phyloP scores from a whole-genome alignment of 2,888 invertebrate genomes.

The Oligia latruncula region DNA sequence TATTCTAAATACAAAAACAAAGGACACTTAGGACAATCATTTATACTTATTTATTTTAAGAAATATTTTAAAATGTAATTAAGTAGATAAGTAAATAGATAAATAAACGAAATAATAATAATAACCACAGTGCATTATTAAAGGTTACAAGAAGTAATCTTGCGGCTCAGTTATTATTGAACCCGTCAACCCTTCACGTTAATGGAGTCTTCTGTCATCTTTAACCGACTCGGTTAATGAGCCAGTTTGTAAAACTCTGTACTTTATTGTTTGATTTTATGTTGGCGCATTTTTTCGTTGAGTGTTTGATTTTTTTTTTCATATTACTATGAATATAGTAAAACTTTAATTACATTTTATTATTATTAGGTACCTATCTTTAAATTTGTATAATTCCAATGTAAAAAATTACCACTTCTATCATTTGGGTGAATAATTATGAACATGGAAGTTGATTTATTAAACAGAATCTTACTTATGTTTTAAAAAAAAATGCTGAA shows the following conservation, averaged over 20 bases:
- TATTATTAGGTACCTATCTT: too few species aligned
- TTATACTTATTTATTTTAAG: too few species aligned
- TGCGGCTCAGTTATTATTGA: constrained; percentile 79
- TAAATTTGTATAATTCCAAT: not conserved
- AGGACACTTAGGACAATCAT: too few species aligned
- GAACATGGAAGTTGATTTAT: too few species aligned
- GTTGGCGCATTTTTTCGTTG: not conserved
- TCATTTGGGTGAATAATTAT: not conserved
- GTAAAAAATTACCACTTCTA: not conserved
- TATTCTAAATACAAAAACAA: too few species aligned
- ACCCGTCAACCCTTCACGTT: constrained; percentile 72
- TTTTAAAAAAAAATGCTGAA: not conserved
- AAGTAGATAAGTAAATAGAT: too few species aligned
- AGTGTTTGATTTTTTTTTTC: not conserved
- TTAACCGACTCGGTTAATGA: constrained; percentile 67
- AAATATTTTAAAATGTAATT: too few species aligned
- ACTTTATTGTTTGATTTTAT: constrained; percentile 39
- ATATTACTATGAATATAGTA: not conserved
- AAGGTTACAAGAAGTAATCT: constrained; percentile 59
- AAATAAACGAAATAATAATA: not conserved
- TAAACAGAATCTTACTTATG: not conserved
- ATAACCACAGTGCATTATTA: constrained; percentile 48
- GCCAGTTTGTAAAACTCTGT: constrained; percentile 29
- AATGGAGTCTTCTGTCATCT: constrained; percentile 77
- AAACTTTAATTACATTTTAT: not conserved